phyloP scores from a whole-genome alignment of 2,113 vertebrate genomes.

The Cochlearius cochlearius region DNA sequence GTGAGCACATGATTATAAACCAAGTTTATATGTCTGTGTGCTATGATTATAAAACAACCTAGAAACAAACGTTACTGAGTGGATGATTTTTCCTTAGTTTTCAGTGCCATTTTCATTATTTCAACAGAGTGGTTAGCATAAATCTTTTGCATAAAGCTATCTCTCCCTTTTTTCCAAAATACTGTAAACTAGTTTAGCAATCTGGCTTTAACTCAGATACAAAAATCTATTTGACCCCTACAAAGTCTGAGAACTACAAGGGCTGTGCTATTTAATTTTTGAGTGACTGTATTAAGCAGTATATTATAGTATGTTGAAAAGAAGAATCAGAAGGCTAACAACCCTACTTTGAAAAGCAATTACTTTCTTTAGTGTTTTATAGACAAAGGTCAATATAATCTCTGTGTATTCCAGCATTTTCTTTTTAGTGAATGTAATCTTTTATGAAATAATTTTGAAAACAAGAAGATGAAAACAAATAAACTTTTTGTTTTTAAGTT shows the following conservation, averaged over 20 bases:
- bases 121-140: not conserved
- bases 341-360: not conserved
- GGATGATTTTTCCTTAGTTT: not conserved
- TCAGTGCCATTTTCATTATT: not conserved
- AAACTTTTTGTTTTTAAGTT: not conserved
- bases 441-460: not conserved
- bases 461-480: not conserved
- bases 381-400: not conserved
- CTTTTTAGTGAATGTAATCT: not conserved
- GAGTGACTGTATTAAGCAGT: not conserved
- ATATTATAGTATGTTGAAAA: not conserved
- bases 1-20: not conserved
- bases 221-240: not conserved
- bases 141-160: not conserved
- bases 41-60: not conserved
- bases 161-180: not conserved
- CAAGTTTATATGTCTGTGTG: not conserved
- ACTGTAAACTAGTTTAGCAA: not conserved
- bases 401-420: not conserved
- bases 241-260: not conserved
- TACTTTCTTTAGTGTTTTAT: not conserved
- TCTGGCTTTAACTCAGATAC: not conserved
- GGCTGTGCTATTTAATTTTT: not conserved
- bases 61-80: not conserved
- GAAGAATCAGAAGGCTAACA: not conserved